Conservation (phyloP, 2,113 vertebrate species). For the Thamnaconus septentrionalis region DNA sequence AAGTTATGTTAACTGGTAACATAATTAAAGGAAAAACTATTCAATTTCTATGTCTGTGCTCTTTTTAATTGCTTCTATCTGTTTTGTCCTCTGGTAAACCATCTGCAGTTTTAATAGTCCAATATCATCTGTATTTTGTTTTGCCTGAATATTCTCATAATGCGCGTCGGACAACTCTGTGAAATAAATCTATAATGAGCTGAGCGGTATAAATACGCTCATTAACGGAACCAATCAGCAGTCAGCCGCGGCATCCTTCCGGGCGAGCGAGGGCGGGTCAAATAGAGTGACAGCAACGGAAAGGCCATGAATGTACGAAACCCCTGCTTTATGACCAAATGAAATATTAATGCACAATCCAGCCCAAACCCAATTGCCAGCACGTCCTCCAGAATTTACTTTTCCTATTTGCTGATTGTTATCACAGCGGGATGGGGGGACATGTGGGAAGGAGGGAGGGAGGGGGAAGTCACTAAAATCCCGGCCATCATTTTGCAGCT, state of each 20-base stretch:
- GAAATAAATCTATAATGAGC: conserved; percentile 50
- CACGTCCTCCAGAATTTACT: conserved; percentile 77
- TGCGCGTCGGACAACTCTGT: neutral
- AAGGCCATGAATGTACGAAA: conserved; percentile 72
- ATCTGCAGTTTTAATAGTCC: too few species aligned
- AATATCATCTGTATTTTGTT: too few species aligned
- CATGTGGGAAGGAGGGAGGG: conserved; percentile 20
- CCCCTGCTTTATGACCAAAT: conserved; percentile 71
- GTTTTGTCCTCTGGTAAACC: too few species aligned
- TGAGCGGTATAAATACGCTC: conserved; percentile 48
- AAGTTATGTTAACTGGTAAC: too few species aligned
- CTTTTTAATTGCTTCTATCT: too few species aligned
- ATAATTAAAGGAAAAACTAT: too few species aligned
- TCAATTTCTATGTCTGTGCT: too few species aligned
- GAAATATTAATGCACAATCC: conserved; percentile 79
- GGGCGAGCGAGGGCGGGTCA: conserved; percentile 24
- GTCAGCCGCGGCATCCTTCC: conserved; percentile 23
- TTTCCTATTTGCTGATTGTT: conserved; percentile 77
- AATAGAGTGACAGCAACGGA: conserved; percentile 47
- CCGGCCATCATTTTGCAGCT: conserved; percentile 67
- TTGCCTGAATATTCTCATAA: too few species aligned
- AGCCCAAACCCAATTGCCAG: conserved; percentile 74
- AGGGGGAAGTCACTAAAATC: conserved; percentile 37
- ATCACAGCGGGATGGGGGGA: conserved; percentile 49
- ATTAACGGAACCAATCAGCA: conserved; percentile 69